Conservation (phyloP, 2,888 invertebrate genomes). For the Cosmia pyralina region DNA sequence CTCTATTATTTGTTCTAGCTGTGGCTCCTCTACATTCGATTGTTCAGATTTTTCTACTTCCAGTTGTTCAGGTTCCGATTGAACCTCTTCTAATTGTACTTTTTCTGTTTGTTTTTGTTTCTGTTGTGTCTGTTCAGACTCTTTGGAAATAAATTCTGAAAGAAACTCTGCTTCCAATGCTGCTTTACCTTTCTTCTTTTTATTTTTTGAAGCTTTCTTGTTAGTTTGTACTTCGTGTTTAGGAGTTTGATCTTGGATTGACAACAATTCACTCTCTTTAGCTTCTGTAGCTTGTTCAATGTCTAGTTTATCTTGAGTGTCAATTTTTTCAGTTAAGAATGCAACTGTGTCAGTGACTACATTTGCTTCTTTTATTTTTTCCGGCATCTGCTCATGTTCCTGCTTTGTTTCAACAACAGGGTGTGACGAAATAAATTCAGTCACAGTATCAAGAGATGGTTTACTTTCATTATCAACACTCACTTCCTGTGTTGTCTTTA, state of each 20-base stretch:
- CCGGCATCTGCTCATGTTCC: background rate
- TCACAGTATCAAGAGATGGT: slow-evolving; percentile 1
- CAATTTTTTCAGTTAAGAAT: background rate
- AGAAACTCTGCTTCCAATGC: slow-evolving; percentile 28
- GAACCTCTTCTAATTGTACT: background rate
- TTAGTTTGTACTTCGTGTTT: slow-evolving; percentile 21
- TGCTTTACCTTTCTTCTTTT: slow-evolving; percentile 53
- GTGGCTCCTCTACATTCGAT: background rate
- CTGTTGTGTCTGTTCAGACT: slow-evolving; percentile 27
- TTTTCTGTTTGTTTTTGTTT: slow-evolving; percentile 12
- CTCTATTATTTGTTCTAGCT: slow-evolving; percentile 9
- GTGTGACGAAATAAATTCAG: background rate
- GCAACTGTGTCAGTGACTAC: background rate
- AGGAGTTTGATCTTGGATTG: background rate
- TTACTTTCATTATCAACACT: slow-evolving; percentile 4
- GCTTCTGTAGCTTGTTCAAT: background rate
- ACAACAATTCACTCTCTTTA: slow-evolving; percentile 22
- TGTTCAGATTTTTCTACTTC: background rate
- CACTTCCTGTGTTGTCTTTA: slow-evolving; percentile 2
- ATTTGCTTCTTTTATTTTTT: background rate
- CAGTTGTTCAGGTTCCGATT: background rate
- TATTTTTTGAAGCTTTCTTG: slow-evolving; percentile 52
- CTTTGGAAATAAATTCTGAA: slow-evolving; percentile 32
- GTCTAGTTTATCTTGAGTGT: background rate
- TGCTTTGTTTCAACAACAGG: slow-evolving; percentile 9